Evolutionary conservation across 1,140 invertebrate genomes (phyloP), one percentile per base, ranked within the genome.

Genomic region (Drosophila ficusphila): DNA sequence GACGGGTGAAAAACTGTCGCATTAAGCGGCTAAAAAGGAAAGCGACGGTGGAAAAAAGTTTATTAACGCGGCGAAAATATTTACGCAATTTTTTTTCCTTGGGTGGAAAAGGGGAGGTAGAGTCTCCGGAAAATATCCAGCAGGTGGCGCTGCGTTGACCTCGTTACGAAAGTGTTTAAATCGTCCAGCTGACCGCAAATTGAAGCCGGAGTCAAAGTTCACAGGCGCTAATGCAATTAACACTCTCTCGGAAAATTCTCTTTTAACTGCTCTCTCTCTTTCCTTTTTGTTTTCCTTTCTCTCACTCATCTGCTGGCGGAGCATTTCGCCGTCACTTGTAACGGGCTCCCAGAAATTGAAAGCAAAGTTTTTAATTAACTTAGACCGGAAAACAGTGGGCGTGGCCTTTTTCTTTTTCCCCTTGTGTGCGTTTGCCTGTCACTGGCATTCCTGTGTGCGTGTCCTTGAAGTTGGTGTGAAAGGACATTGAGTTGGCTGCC

Each of bases 271-370:
- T 16, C 27, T 34, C 36, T 34, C n/a, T 16, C 25, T 18, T 18
- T 47, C 7, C 2, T 41, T 4, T 18, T 2, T 9, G 7, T 38
- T 25, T 9, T 21, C 36, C 11, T 52, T 8, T 48, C 51, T 57
- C 71, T 42, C 48, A 62, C 54, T 58, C 16, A 47, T 16, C 36
- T 34, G 33, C 41, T 56, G 34, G 25, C 47, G 38, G 73, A 57
- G 54, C 76, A 79, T 79, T 72, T 83, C 62, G 51, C 71, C 74
- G 79, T 71, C 81, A 79, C 76, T 85, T 85, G 79, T 58, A 85
- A 44, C 72, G 85, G 79, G 79, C 72, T 58, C 61, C 4, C 79
- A 85, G 76, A 34, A 60, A 27, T 18, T 2, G 5, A 19, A 58
- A 36, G 23, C 31, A 42, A 72, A 71, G 49, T 72, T 78, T 76